These are phyloP conservation scores for Parauchenoglanis ngamensis DNA, from an alignment of 2,797 vertebrate genomes.

Conservation along the genomic window DNA sequence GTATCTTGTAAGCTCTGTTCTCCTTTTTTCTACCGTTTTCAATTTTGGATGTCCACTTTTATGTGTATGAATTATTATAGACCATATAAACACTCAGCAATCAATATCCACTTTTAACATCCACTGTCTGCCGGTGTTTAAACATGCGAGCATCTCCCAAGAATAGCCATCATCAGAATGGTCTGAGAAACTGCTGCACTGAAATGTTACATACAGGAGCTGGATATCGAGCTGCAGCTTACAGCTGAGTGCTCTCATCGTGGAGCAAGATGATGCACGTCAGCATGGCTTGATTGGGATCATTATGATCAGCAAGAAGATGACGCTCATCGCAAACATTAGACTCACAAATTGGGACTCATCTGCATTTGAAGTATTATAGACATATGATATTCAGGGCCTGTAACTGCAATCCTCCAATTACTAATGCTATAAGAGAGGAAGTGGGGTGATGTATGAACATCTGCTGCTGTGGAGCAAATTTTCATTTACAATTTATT, in stretches of 20 bases:
- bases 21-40: neutral
- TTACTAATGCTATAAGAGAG: neutral
- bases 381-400: neutral
- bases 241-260: neutral
- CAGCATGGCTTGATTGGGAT: neutral
- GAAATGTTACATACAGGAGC: neutral
- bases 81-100: neutral
- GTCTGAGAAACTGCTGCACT: neutral
- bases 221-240: neutral
- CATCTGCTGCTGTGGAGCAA: neutral
- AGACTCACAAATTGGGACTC: constrained; percentile 1
- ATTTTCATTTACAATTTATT: neutral
- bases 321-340: neutral
- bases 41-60: neutral
- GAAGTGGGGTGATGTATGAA: neutral
- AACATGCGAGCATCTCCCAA: neutral
- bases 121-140: neutral
- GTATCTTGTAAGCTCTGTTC: neutral
- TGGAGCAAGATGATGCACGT: neutral
- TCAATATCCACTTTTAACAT: neutral
- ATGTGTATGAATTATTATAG: neutral
- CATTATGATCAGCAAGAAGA: constrained; percentile 8
- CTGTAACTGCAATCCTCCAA: neutral
- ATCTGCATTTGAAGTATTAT: neutral
- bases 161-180: neutral